phyloP scores from a whole-genome alignment of 2,797 vertebrate species.

The Gila robusta region DNA sequence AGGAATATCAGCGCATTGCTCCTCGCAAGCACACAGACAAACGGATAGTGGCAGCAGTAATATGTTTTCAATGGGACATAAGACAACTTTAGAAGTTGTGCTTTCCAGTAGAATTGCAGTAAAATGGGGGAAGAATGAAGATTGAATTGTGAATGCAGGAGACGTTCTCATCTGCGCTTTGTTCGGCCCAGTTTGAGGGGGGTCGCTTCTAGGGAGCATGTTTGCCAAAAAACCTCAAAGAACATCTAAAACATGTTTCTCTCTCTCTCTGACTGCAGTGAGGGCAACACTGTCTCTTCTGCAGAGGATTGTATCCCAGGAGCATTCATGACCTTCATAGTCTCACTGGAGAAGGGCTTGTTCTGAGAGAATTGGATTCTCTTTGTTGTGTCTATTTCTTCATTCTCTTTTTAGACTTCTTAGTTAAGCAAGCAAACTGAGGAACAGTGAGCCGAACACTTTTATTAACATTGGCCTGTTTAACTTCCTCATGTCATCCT shows the following conservation, averaged over 20 bases:
- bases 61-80: conserved; percentile 11
- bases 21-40: neutral
- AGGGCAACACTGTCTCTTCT: conserved; percentile 45
- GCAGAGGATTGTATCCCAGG: conserved; percentile 36
- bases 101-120: conserved; percentile 5
- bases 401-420: conserved; percentile 39
- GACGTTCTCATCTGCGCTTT: conserved; percentile 57
- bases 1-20: neutral
- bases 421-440: conserved; percentile 34
- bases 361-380: conserved; percentile 32
- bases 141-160: conserved; percentile 57
- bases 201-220: conserved; percentile 60
- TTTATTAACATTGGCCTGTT: neutral
- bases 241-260: conserved; percentile 67
- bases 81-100: conserved; percentile 10
- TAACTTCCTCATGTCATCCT: neutral
- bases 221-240: conserved; percentile 67
- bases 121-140: conserved; percentile 9
- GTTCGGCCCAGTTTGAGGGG: conserved; percentile 56
- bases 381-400: conserved; percentile 37
- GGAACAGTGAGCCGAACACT: neutral
- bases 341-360: conserved; percentile 25
- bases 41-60: neutral
- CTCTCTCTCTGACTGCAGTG: conserved; percentile 23
- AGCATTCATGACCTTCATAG: conserved; percentile 52